phyloP scores from a whole-genome alignment of 2,113 vertebrate genomes.

The Petroica traversi region DNA sequence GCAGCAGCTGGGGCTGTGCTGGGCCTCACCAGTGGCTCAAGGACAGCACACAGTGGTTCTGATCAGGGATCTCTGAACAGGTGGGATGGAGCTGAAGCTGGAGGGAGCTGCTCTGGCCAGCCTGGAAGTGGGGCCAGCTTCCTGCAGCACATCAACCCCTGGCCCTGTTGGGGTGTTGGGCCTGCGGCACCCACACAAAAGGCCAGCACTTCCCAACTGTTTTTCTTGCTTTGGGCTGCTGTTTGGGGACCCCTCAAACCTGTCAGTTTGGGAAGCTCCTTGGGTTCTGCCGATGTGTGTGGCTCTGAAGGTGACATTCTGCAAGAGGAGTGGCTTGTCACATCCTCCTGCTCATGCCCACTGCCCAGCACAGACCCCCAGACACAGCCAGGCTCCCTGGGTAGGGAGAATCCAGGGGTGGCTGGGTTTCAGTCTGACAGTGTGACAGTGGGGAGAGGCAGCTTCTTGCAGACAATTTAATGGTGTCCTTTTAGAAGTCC shows the following conservation, averaged over 20 bases:
- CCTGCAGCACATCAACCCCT: neutral
- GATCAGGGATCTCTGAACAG: neutral
- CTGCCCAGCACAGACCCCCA: neutral
- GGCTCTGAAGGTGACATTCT: neutral
- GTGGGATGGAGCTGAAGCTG: neutral
- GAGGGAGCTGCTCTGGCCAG: neutral
- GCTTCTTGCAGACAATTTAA: neutral
- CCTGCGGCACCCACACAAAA: neutral
- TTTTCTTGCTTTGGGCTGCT: too few species aligned
- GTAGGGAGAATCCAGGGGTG: too few species aligned
- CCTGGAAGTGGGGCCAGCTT: neutral
- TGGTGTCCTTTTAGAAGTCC: neutral
- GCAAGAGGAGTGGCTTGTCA: accelerated
- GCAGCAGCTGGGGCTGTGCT: neutral
- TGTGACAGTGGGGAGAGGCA: neutral
- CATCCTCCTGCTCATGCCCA: accelerated
- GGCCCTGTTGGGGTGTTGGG: neutral
- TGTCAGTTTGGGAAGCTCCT: neutral
- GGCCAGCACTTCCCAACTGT: neutral
- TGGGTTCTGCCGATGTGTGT: accelerated
- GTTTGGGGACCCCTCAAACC: accelerated
- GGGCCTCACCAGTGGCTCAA: accelerated
- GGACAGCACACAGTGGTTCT: neutral
- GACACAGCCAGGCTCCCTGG: accelerated
- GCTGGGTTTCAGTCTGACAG: neutral